phyloP scores from a whole-genome alignment of 2,888 invertebrate species.

The Aricia artaxerxes region DNA sequence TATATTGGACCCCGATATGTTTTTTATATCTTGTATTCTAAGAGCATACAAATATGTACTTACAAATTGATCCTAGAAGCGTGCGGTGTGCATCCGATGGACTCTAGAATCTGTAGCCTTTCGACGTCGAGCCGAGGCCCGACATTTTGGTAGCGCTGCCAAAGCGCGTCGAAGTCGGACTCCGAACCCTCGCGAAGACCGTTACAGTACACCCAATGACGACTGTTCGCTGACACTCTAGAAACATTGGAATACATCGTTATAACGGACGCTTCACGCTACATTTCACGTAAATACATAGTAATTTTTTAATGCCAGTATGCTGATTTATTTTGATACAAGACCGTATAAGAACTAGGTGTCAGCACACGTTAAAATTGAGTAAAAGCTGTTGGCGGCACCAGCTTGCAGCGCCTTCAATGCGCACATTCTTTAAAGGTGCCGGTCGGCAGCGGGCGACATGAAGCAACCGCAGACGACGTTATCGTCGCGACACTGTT shows the following conservation, averaged over 20 bases:
- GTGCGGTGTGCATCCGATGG: conserved; percentile 84
- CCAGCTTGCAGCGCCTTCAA: too few species aligned
- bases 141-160: conserved; percentile 79
- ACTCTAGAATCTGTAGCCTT: conserved; percentile 82
- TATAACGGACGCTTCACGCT: not conserved
- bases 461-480: too few species aligned
- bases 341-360: too few species aligned
- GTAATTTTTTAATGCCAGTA: not conserved
- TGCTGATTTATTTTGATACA: too few species aligned
- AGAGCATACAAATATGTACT: not conserved
- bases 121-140: conserved; percentile 84
- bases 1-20: too few species aligned
- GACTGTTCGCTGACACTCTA: conserved; percentile 74
- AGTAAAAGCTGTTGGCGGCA: too few species aligned
- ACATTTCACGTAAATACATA: too few species aligned
- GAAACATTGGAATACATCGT: conserved; percentile 18
- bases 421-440: too few species aligned
- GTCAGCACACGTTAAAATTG: too few species aligned
- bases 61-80: conserved; percentile 66
- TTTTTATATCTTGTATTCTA: not conserved
- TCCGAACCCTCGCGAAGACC: conserved; percentile 83
- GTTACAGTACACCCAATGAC: conserved; percentile 87
- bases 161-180: conserved; percentile 84
- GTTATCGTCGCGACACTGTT: too few species aligned
- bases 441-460: too few species aligned